Evolutionary conservation across 2,797 vertebrate genomes (phyloP).

Genomic region (Clarias platycephalus): DNA sequence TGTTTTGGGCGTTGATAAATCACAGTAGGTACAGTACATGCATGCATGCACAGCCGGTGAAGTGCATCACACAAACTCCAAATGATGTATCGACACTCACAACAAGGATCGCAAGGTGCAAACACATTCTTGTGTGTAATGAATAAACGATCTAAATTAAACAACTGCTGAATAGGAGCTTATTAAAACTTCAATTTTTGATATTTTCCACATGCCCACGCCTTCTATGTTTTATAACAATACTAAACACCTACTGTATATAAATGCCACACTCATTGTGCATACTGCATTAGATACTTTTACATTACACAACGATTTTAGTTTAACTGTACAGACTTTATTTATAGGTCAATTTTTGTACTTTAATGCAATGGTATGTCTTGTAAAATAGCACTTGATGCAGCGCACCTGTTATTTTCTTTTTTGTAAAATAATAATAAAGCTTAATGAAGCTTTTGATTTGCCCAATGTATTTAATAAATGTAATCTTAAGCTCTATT

Average conservation of each 20-base stretch:
- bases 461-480: not conserved
- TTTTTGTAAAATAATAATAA: not conserved
- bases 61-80: no score
- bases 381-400: not conserved
- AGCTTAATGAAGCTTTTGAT: not conserved
- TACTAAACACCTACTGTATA: not conserved
- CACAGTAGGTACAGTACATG: no score
- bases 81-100: no score
- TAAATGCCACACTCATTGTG: not conserved
- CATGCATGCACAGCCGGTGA: no score
- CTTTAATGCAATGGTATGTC: not conserved
- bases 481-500: not conserved
- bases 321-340: not conserved
- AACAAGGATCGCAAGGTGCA: no score
- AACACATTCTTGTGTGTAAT: no score
- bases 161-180: no score
- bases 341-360: not conserved
- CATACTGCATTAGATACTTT: not conserved
- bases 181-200: no score
- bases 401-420: not conserved
- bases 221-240: not conserved
- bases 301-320: not conserved
- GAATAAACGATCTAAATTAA: no score
- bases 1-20: no score
- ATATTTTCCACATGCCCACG: no score